A percentile compares a stretch with the other conserved stretches of the same genome.
Evolutionary conservation across 2,797 vertebrate species (phyloP).

Genomic region (Micromesistius poutassou): DNA sequence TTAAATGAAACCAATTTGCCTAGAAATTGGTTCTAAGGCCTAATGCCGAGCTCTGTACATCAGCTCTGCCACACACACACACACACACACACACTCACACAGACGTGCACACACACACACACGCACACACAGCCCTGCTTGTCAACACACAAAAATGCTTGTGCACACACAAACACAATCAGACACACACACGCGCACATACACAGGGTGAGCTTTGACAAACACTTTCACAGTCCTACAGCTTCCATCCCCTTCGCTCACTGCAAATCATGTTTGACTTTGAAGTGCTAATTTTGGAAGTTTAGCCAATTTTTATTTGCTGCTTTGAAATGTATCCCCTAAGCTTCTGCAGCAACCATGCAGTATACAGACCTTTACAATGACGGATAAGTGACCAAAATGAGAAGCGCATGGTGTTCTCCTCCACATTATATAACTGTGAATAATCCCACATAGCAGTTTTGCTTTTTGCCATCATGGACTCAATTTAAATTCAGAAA

Average conservation of each 20-base stretch:
- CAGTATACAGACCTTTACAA: conserved; percentile 83
- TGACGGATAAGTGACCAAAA: conserved; percentile 84
- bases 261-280: conserved; percentile 85
- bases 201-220: conserved; percentile 53
- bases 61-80: conserved; percentile 58
- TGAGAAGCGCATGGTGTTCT: conserved; percentile 79
- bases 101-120: conserved; percentile 48
- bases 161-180: conserved; percentile 36
- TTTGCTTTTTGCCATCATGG: conserved; percentile 70
- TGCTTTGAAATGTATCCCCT: conserved; percentile 85
- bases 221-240: conserved; percentile 75
- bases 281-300: conserved; percentile 88
- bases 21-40: conserved; percentile 85
- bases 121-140: conserved; percentile 73
- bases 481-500: conserved; percentile 68
- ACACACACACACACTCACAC: conserved; percentile 44
- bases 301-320: conserved; percentile 87
- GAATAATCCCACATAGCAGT: conserved; percentile 79
- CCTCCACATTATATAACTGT: conserved; percentile 80
- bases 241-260: conserved; percentile 69
- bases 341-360: conserved; percentile 81
- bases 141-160: conserved; percentile 29
- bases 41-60: conserved; percentile 80
- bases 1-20: conserved; percentile 86
- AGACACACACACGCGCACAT: conserved; percentile 34